Conservation (phyloP, 2,113 vertebrate species). For the Ceuthmochares aereus region DNA sequence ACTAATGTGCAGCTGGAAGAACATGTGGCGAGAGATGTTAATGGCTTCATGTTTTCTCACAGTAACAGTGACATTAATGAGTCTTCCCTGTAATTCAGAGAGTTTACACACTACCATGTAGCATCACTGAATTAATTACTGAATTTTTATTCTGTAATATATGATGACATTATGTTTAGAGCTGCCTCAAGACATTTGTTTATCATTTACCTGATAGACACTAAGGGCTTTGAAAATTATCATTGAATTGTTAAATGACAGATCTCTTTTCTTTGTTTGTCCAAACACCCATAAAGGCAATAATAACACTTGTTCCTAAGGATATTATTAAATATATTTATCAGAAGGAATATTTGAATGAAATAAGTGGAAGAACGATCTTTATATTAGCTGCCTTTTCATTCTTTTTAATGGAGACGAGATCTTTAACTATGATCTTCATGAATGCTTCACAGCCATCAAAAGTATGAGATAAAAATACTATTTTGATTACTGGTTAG, state of each 20-base stretch:
- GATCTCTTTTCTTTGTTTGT: constrained; percentile 18
- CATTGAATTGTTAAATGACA: constrained; percentile 41
- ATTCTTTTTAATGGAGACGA: neutral
- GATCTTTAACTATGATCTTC: neutral
- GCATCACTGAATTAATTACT: constrained; percentile 54
- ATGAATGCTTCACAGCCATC: neutral
- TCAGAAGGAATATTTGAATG: neutral
- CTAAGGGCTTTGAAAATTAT: constrained; percentile 61
- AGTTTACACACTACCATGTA: constrained; percentile 2
- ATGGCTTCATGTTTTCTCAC: constrained; percentile 27
- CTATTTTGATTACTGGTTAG: neutral
- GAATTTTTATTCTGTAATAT: constrained; percentile 16
- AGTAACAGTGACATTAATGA: constrained; percentile 43
- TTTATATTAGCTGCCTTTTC: neutral
- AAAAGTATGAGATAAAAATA: neutral
- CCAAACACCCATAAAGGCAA: neutral
- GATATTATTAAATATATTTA: constrained; percentile 31
- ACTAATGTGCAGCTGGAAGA: constrained; percentile 6
- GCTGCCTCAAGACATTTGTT: constrained; percentile 28
- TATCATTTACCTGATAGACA: constrained; percentile 51
- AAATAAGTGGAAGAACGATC: neutral
- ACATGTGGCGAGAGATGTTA: constrained; percentile 40
- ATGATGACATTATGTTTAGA: constrained; percentile 28
- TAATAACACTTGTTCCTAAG: constrained; percentile 1
- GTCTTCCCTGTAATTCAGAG: constrained; percentile 19